phyloP scores from a whole-genome alignment of 2,113 vertebrate species.

The Benitochromis conjunctus region DNA sequence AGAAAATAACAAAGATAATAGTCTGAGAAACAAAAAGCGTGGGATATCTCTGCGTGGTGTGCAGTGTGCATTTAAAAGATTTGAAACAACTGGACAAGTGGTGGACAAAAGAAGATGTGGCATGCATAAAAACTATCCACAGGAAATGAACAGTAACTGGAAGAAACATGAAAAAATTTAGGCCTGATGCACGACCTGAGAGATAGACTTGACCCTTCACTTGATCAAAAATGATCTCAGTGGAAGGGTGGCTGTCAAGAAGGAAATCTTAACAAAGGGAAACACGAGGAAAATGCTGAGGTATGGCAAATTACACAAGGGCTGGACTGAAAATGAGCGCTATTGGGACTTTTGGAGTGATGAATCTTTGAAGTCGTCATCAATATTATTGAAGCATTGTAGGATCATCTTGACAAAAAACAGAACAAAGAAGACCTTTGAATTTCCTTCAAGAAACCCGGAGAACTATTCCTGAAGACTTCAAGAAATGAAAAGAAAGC shows the following conservation, averaged over 20 bases:
- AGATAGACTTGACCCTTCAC: background rate
- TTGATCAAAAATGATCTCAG: background rate
- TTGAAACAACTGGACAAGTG: background rate
- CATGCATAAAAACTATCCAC: background rate
- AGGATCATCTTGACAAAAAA: background rate
- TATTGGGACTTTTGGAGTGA: background rate
- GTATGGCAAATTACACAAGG: background rate
- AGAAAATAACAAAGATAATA: background rate
- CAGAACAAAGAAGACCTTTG: background rate
- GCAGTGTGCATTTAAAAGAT: background rate
- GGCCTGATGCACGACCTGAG: background rate
- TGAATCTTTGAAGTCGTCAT: background rate
- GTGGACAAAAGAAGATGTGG: background rate
- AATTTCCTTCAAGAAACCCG: background rate
- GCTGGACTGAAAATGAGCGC: background rate
- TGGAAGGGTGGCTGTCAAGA: too few species aligned
- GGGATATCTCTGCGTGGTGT: background rate
- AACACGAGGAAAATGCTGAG: background rate
- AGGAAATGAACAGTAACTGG: background rate
- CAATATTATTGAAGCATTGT: background rate
- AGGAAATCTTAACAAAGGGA: background rate
- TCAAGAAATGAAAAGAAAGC: background rate
- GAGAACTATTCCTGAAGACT: background rate
- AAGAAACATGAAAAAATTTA: accelerated
- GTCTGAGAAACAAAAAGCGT: too few species aligned